These are phyloP conservation scores for Drosophila nr. perissopoda DNA, from an alignment of 2,888 invertebrate species.

Conservation along the genomic window DNA sequence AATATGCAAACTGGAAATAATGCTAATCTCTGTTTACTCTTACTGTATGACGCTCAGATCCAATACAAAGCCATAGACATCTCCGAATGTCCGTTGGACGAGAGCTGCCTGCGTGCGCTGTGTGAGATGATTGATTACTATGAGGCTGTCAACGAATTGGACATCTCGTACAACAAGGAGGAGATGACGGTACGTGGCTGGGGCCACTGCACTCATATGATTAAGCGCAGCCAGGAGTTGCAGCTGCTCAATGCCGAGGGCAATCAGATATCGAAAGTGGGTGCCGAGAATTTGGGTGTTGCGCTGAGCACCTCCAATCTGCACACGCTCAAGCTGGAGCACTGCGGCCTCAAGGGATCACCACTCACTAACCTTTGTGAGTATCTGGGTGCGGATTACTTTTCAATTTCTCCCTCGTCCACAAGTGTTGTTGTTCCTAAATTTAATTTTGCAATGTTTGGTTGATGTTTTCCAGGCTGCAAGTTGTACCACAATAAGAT, in stretches of 20 bases:
- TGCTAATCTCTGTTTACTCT: background rate
- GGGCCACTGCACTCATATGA: conserved; percentile 89
- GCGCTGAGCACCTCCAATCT: conserved; percentile 90
- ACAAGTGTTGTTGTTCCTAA: background rate
- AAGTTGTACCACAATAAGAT: conserved; percentile 92
- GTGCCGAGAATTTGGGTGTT: conserved; percentile 89
- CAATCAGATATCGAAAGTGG: conserved; percentile 83
- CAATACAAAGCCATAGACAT: conserved; percentile 85
- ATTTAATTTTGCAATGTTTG: background rate
- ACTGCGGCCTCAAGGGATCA: conserved; percentile 90
- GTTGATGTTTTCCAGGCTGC: conserved; percentile 86
- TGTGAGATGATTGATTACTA: conserved; percentile 98
- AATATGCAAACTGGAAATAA: background rate
- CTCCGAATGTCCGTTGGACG: conserved; percentile 83
- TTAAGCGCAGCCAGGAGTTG: conserved; percentile 83
- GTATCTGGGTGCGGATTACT: conserved; percentile 50
- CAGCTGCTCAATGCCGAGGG: conserved; percentile 83
- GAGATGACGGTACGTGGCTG: conserved; percentile 91
- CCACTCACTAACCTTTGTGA: conserved; percentile 91
- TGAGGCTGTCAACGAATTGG: conserved; percentile 91
- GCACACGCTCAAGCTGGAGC: conserved; percentile 91
- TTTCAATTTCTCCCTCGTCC: background rate
- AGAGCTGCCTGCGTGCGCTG: conserved; percentile 89
- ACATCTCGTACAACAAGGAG: conserved; percentile 91
- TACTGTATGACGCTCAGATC: conserved; percentile 86